These are phyloP conservation scores for Pammene fasciana DNA, from an alignment of 2,888 invertebrate genomes.

Conservation along the genomic window DNA sequence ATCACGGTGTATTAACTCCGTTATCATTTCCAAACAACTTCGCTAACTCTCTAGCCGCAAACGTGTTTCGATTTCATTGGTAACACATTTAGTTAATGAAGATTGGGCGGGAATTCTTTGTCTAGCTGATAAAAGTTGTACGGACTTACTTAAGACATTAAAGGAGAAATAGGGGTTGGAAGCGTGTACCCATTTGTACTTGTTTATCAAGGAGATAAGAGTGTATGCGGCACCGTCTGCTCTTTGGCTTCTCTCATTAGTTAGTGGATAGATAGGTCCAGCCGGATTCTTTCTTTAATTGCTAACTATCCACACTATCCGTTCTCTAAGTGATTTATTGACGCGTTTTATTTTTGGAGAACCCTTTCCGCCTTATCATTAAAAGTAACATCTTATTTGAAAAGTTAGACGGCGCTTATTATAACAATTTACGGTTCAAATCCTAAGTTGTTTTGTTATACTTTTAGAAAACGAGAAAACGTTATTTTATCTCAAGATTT, in stretches of 20 bases:
- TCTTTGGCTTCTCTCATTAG: slow-evolving; percentile 73
- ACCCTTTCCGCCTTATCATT: slow-evolving; percentile 45
- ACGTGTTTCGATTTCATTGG: slow-evolving; percentile 52
- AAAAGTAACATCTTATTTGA: slow-evolving; percentile 36
- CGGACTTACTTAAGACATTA: slow-evolving; percentile 71
- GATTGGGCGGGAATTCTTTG: slow-evolving; percentile 60
- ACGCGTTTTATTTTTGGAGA: slow-evolving; percentile 54
- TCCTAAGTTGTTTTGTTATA: slow-evolving; percentile 13
- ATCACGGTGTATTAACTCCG: slow-evolving; percentile 42
- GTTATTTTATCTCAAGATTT: slow-evolving; percentile 32
- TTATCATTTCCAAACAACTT: slow-evolving; percentile 46
- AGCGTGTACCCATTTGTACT: slow-evolving; percentile 78
- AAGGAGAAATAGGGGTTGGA: slow-evolving; percentile 71
- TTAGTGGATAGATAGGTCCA: slow-evolving; percentile 67
- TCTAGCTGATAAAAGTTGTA: slow-evolving; percentile 68
- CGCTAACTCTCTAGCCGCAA: slow-evolving; percentile 41
- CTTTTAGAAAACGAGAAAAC: slow-evolving; percentile 10
- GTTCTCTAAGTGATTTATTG: slow-evolving; percentile 61
- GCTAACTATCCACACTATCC: slow-evolving; percentile 62
- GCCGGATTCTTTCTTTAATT: slow-evolving; percentile 72
- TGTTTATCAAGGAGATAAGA: slow-evolving; percentile 78
- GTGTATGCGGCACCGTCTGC: slow-evolving; percentile 61
- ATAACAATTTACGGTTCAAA: not conserved
- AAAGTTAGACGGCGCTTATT: slow-evolving; percentile 12
- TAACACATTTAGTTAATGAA: slow-evolving; percentile 67